Evolutionary conservation across 92 coral and sea anemone genomes (phyloP), one percentile per base, ranked within the genome.

Genomic region (Micromussa lordhowensis): DNA sequence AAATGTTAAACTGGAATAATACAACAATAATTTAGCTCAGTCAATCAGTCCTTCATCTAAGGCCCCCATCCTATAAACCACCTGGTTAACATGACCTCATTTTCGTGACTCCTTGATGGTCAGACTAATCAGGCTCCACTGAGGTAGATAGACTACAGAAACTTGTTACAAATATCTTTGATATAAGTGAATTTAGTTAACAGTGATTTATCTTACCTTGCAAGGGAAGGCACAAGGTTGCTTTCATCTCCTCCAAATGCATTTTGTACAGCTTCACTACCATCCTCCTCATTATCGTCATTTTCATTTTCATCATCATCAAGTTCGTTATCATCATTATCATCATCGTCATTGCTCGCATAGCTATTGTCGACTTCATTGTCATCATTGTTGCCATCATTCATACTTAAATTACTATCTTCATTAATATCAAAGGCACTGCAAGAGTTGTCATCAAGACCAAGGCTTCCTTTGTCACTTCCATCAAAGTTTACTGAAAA

Each of bases 241-340:
- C 98, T 96, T 71, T 96, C 99, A 54, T 96, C 98, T 10, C 98
- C 97, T 66, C 94, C 96, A 90, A 81, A 93, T 75, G 77, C 87
- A 83, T 78, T 83, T 77, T 82, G 93, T 0, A 80, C 66, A 36
- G 85, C 93, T 30, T 87, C 90, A 32, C 73, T 87, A 18, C 91
- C 94, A 68, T 73, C 88, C 63, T 88, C 91, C 15, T 85, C 86
- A 59, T 80, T 90, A 34, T 90, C 93, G 6, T 82, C 86, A 4
- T 87, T 84, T 21, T 88, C 88, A 3, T 87, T 84, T 16, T 89
- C 88, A 40, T 93, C 92, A 71, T 77, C 82, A 3, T 90, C 91
- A 17, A 80, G 82, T 28, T 84, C 88, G 34, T 93, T 85, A 49
- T 84, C 89, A 30, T 85, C 93, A 86, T 94, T 92, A 57, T 81